Percentiles rank a stretch among this genome's conserved stretches.
Evolutionary conservation across 2,888 invertebrate genomes (phyloP).

Genomic region (Orchesellides sinensis): DNA sequence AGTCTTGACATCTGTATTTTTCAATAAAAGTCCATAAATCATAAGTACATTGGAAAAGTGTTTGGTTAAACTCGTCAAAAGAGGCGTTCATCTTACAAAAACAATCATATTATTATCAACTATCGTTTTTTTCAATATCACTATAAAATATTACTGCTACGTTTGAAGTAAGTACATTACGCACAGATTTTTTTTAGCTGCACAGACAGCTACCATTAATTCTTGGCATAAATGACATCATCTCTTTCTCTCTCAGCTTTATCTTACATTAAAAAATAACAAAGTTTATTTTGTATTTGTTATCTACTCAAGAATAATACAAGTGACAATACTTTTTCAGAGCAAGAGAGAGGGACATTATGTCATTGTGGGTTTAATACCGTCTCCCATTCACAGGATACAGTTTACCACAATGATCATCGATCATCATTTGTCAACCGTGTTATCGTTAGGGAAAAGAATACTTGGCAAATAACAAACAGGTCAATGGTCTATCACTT

Average conservation of each 20-base stretch:
- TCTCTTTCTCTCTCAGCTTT: neutral
- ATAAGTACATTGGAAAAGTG: slow-evolving; percentile 32
- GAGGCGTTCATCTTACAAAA: slow-evolving; percentile 43
- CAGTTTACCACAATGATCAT: neutral
- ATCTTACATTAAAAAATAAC: too few relatives aligned
- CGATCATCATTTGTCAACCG: neutral
- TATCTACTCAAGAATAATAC: too few relatives aligned
- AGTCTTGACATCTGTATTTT: too few relatives aligned
- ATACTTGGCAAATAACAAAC: neutral
- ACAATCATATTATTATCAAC: too few relatives aligned
- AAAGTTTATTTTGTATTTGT: too few relatives aligned
- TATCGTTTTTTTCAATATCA: too few relatives aligned
- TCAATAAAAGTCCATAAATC: slow-evolving; percentile 51
- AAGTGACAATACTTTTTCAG: too few relatives aligned
- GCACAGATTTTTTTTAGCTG: too few relatives aligned
- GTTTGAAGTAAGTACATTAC: neutral
- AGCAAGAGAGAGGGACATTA: neutral
- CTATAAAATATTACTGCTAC: neutral
- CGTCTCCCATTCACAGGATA: too few relatives aligned
- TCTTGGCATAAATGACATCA: too few relatives aligned
- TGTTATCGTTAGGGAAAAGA: neutral
- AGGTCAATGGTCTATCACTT: neutral
- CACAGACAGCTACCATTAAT: too few relatives aligned
- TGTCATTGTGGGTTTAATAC: neutral
- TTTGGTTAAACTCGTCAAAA: slow-evolving; percentile 31